Evolutionary conservation across 1,140 invertebrate species (phyloP).

Genomic region (Acyrthosiphon pisum): DNA sequence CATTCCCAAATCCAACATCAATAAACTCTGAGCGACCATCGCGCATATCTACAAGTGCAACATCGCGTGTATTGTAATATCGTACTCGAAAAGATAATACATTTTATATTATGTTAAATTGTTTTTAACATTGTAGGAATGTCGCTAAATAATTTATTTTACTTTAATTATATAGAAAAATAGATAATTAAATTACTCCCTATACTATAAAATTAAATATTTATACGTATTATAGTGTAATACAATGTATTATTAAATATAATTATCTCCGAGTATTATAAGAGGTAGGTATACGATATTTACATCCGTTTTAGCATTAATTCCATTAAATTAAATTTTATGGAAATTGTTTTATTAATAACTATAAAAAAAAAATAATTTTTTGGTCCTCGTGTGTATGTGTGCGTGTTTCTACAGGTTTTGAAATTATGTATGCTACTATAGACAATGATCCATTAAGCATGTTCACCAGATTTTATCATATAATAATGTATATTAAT

Average conservation of each 20-base stretch:
- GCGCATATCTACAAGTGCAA: constrained; percentile 59
- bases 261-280: background rate
- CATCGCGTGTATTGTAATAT: background rate
- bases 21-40: constrained; percentile 60
- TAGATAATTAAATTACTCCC: background rate
- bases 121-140: background rate
- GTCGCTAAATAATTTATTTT: background rate
- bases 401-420: background rate
- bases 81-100: background rate
- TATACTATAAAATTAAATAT: no score
- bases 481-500: no score
- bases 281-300: background rate
- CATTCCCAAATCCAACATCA: constrained; percentile 61
- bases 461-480: no score
- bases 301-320: background rate
- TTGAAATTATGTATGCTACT: no score
- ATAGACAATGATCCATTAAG: no score
- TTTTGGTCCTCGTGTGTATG: background rate
- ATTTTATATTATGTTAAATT: background rate
- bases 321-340: background rate
- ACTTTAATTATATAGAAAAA: background rate
- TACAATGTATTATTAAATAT: no score
- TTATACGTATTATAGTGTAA: no score
- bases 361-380: background rate
- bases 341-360: background rate